Percentiles rank a stretch among this genome's conserved stretches.
These are phyloP conservation scores for Eremophila alpestris DNA, from an alignment of 2,797 vertebrate species.

Conservation along the genomic window DNA sequence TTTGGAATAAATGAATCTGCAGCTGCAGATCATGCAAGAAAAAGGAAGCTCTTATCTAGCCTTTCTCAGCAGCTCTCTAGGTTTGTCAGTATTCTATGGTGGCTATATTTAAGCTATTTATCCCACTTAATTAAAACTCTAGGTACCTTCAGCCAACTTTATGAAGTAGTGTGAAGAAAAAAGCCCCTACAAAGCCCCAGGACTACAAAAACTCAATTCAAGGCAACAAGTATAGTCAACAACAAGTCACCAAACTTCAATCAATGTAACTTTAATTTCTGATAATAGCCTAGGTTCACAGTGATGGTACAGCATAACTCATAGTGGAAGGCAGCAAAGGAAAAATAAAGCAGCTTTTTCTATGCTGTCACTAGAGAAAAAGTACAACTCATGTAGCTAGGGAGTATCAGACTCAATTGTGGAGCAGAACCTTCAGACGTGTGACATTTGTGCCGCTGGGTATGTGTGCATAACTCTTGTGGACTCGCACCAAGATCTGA, in stretches of 20 bases:
- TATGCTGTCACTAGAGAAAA: not conserved
- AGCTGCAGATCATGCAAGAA: not conserved
- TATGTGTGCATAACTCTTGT: not conserved
- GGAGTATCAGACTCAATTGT: not conserved
- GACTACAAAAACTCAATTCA: not conserved
- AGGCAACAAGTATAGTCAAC: not conserved
- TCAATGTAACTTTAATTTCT: not conserved
- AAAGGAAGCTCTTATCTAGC: not conserved
- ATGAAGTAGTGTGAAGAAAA: not conserved
- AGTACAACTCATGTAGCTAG: not conserved
- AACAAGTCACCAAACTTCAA: not conserved
- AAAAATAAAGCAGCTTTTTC: not conserved
- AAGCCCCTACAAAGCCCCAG: not conserved
- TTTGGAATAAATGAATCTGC: constrained; percentile 35
- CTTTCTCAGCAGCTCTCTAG: not conserved
- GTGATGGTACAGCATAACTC: not conserved
- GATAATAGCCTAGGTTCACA: not conserved
- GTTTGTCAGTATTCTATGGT: not conserved
- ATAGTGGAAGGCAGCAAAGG: not conserved
- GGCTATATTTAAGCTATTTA: not conserved
- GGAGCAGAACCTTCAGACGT: not conserved
- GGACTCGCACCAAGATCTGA: not conserved
- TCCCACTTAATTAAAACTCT: not conserved
- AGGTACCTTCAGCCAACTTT: not conserved
- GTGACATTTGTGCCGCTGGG: not conserved